Conservation (phyloP, 2,888 invertebrate genomes). For the Scaeva pyrastri region DNA sequence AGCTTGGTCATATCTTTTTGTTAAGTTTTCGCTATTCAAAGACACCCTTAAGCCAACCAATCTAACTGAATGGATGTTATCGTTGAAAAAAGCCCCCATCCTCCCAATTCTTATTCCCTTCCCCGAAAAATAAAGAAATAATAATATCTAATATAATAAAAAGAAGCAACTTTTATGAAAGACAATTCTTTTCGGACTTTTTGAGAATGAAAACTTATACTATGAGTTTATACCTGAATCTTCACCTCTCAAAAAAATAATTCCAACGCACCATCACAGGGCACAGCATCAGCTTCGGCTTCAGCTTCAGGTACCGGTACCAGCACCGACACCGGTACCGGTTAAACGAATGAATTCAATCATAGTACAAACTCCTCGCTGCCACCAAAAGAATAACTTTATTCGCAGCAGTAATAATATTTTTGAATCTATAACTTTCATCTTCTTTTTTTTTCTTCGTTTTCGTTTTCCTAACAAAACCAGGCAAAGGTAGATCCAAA, state of each 20-base stretch:
- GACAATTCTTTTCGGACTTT: conserved; percentile 58
- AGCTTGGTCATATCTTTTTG: conserved; percentile 36
- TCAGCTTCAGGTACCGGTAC: not conserved
- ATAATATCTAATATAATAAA: not conserved
- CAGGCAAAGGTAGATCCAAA: not conserved
- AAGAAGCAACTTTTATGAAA: conserved; percentile 42
- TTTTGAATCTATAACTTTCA: conserved; percentile 68
- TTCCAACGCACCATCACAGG: not conserved
- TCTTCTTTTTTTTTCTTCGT: conserved; percentile 17
- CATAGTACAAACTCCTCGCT: conserved; percentile 48
- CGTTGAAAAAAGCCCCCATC: not conserved
- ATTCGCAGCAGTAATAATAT: conserved; percentile 70
- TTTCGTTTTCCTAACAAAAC: conserved; percentile 24
- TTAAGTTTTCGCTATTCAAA: conserved; percentile 42
- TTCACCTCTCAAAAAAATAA: not conserved
- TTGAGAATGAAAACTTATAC: conserved; percentile 14
- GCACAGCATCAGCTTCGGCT: no score
- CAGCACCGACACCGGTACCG: conserved; percentile 13
- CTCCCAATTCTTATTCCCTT: not conserved
- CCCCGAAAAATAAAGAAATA: not conserved
- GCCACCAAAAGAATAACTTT: conserved; percentile 59
- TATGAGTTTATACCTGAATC: not conserved
- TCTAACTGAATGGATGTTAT: conserved; percentile 57
- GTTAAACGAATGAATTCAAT: conserved; percentile 70
- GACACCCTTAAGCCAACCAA: conserved; percentile 54